Evolutionary conservation across 2,113 vertebrate genomes (phyloP), one percentile per base, ranked within the genome.

Genomic region (Siphamia tubifer): DNA sequence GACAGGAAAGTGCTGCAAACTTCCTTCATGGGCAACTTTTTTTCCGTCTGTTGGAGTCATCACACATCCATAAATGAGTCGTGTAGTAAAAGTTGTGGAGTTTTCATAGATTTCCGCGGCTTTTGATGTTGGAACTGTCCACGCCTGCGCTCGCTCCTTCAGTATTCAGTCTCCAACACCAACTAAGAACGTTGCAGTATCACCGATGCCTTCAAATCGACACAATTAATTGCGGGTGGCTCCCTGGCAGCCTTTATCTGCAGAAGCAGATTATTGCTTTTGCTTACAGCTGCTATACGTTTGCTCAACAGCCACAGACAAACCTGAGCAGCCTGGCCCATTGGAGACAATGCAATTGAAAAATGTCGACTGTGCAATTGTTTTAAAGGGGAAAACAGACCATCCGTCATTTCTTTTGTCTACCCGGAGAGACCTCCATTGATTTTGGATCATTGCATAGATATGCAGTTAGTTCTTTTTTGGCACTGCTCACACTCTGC

Each of bases 371-470:
- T 83, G 35, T 69, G 77, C 72, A 79, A 27, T 66, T 79, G 79
- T 73, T 81, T 81, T 65, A 60, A 77, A 61, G n/a, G 60, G 9
- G 21, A 76, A 84, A 82, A 68, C 53, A 66, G 47, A 85, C 57
- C 71, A 84, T 83, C 68, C 81, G 77, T 86, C 79, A 73, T 90
- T 84, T 81, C 70, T 70, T 87, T 90, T 85, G 83, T 86, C 73
- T 72, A 13, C 81, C 56, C 51, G 75, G 48, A 53, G 53, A 81
- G 79, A 82, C 64, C 57, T 69, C 57, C 40, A 85, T 90, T 74
- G 82, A 87, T 86, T 73, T 79, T 66, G 82, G 70, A 87, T 85
- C 74, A 83, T 87, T 86, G 72, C 65, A 67, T 84, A 79, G 84
- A 88, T 86, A 73, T 77, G 64, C 80, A 25, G 62, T 74, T 73